Conservation (phyloP, 2,113 vertebrate species). For the Hypocryptadius cinnamomeus region DNA sequence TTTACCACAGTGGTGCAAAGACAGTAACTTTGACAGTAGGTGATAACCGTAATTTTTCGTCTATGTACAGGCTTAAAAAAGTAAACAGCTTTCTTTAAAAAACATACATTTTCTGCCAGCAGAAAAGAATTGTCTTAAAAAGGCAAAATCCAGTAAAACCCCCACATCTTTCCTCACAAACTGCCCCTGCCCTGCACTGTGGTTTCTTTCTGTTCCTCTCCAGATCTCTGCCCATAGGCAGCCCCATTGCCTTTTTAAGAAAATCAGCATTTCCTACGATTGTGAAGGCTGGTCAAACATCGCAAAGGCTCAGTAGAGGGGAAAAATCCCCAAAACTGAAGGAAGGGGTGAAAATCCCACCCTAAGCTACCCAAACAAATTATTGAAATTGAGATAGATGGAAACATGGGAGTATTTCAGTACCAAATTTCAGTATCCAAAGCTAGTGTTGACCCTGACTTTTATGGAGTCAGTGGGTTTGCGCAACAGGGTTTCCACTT, state of each 20-base stretch:
- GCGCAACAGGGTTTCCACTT: background rate
- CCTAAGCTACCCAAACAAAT: background rate
- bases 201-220: background rate
- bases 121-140: slow-evolving; percentile 49
- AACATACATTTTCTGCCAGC: slow-evolving; percentile 47
- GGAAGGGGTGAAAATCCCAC: background rate
- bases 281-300: background rate
- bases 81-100: background rate
- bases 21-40: background rate
- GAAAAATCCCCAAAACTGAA: background rate
- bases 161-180: background rate
- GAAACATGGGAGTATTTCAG: background rate
- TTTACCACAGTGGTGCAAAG: slow-evolving; percentile 6
- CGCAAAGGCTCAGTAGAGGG: background rate
- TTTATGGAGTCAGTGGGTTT: background rate
- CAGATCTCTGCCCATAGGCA: background rate
- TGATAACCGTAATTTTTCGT: background rate
- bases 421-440: background rate
- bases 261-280: background rate
- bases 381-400: background rate
- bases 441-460: background rate
- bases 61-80: slow-evolving; percentile 10
- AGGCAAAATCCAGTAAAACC: background rate
- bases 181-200: background rate
- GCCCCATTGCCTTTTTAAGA: slow-evolving; percentile 17